phyloP scores from a whole-genome alignment of 2,113 vertebrate genomes.

The Mirounga angustirostris region DNA sequence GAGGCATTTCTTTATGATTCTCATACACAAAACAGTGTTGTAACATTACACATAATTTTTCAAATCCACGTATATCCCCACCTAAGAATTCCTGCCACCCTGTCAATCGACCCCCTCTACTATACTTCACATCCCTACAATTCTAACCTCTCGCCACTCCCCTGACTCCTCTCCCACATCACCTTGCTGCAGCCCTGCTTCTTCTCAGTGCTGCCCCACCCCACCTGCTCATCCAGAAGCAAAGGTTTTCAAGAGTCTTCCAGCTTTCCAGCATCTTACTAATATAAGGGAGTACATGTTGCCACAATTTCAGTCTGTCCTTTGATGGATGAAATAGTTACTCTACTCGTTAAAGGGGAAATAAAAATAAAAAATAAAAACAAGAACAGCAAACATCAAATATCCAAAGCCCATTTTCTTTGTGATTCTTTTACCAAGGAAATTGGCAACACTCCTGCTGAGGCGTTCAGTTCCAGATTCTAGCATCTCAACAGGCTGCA shows the following conservation, averaged over 20 bases:
- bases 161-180: background rate
- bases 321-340: background rate
- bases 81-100: background rate
- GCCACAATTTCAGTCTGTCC: background rate
- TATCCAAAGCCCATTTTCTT: background rate
- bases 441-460: background rate
- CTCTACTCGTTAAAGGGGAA: background rate
- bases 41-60: background rate
- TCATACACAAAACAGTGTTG: background rate
- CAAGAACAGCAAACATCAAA: background rate
- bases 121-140: background rate
- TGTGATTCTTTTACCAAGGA: background rate
- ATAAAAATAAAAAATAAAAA: constrained; percentile 31
- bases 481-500: background rate
- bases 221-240: background rate
- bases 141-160: background rate
- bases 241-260: background rate
- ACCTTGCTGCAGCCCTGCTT: background rate
- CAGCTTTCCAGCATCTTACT: background rate
- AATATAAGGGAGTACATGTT: background rate
- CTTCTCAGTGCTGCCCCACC: background rate
- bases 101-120: too few species aligned
- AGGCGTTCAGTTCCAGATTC: background rate
- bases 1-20: background rate
- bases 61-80: background rate